Evolutionary conservation across 1,140 invertebrate genomes (phyloP).

Genomic region (Drosophila suzukii): DNA sequence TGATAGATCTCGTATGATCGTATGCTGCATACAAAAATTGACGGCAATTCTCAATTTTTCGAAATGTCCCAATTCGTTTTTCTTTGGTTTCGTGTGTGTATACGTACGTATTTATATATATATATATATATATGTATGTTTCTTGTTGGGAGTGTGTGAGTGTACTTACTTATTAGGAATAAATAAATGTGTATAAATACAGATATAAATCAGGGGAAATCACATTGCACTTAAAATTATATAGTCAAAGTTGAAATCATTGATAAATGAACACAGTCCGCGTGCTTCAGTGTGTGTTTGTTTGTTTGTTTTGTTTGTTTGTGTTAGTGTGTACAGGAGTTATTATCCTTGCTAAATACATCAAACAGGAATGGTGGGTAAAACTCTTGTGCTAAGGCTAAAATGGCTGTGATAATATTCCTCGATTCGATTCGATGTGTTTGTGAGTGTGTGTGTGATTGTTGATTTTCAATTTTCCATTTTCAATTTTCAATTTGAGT

Average conservation of each 20-base stretch:
- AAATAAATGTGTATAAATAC: slow-evolving; percentile 27
- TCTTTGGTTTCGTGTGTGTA: slow-evolving; percentile 37
- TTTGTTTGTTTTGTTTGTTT: slow-evolving; percentile 27
- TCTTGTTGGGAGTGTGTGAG: slow-evolving; percentile 14
- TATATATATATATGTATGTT: slow-evolving; percentile 29
- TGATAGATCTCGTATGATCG: slow-evolving; percentile 26
- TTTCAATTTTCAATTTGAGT: background rate
- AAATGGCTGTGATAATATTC: slow-evolving; percentile 68
- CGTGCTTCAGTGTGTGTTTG: slow-evolving; percentile 60
- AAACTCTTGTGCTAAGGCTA: slow-evolving; percentile 79
- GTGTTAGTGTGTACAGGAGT: slow-evolving; percentile 23
- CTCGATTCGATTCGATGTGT: slow-evolving; percentile 52
- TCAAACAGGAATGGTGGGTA: slow-evolving; percentile 81
- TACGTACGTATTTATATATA: slow-evolving; percentile 12
- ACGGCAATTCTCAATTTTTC: slow-evolving; percentile 21
- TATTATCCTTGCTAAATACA: slow-evolving; percentile 68
- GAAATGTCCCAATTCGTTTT: slow-evolving; percentile 3
- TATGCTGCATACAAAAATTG: slow-evolving; percentile 36
- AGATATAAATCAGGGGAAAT: slow-evolving; percentile 43
- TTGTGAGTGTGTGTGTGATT: slow-evolving; percentile 11
- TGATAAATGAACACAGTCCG: slow-evolving; percentile 77
- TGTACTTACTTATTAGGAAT: slow-evolving; percentile 52
- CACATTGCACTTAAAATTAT: slow-evolving; percentile 78
- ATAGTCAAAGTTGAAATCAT: slow-evolving; percentile 49
- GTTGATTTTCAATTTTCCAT: background rate